A percentile compares a stretch with the other conserved stretches of the same genome.
Conservation (phyloP, 1,140 invertebrate genomes). For the Leptonema lineaticorne region DNA sequence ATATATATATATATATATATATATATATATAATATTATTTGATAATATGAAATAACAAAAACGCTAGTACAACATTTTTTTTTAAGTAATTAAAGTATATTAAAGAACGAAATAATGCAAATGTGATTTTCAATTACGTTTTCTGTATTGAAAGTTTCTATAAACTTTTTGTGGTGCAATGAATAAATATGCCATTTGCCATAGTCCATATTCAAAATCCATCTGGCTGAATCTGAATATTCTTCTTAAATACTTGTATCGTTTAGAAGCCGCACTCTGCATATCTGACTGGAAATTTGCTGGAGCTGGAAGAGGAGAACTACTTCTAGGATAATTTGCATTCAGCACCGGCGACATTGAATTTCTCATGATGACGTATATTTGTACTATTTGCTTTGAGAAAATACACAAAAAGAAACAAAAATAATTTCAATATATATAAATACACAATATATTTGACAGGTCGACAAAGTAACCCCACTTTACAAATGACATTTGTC, state of each 20-base stretch:
- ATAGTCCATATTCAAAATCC: conserved; percentile 99
- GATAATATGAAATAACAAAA: too few relatives aligned
- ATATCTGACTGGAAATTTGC: conserved; percentile 67
- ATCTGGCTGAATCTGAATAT: conserved; percentile 95
- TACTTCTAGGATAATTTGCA: conserved; percentile 55
- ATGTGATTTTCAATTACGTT: conserved; percentile 71
- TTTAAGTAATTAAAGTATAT: too few relatives aligned
- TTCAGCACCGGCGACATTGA: conserved; percentile 64
- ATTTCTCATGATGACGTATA: conserved; percentile 60
- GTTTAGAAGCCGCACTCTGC: conserved; percentile 84
- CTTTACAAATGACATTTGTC: too few relatives aligned
- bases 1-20: too few relatives aligned
- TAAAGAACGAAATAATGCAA: conserved; percentile 7
- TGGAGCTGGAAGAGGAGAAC: conserved; percentile 60
- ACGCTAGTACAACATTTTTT: too few relatives aligned
- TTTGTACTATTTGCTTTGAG: not conserved
- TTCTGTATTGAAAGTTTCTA: conserved; percentile 96
- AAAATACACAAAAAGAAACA: too few relatives aligned
- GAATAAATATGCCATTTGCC: conserved; percentile 99
- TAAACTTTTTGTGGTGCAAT: conserved; percentile 96
- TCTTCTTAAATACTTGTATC: conserved; percentile 89
- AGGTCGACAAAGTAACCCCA: too few relatives aligned
- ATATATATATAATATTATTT: too few relatives aligned
- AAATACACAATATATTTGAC: too few relatives aligned
- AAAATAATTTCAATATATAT: too few relatives aligned